A percentile compares a stretch with the other conserved stretches of the same genome.
phyloP scores from a whole-genome alignment of 2,888 invertebrate genomes.

The Thera obeliscata region DNA sequence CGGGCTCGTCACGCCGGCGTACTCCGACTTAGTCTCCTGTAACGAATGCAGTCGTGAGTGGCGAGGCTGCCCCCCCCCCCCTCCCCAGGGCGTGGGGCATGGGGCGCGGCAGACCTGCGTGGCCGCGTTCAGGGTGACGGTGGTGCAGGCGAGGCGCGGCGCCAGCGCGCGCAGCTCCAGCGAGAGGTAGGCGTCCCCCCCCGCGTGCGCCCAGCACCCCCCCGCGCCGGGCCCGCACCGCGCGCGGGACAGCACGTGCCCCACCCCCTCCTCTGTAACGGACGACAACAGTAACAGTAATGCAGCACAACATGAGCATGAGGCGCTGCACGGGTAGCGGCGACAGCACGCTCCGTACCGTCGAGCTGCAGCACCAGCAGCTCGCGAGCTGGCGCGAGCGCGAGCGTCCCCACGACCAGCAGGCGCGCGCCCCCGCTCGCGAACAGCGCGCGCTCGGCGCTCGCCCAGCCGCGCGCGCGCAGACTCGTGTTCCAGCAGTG shows the following conservation, averaged over 20 bases:
- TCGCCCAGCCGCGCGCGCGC: slow-evolving; percentile 52
- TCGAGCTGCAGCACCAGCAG: slow-evolving; percentile 54
- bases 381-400: slow-evolving; percentile 57
- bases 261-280: slow-evolving; percentile 44
- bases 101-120: slow-evolving; percentile 54
- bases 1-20: slow-evolving; percentile 63
- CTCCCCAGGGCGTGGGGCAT: no score
- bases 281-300: no score
- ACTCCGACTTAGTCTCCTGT: slow-evolving; percentile 68
- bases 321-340: no score
- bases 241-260: slow-evolving; percentile 52
- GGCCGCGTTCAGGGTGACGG: slow-evolving; percentile 67
- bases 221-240: slow-evolving; percentile 58
- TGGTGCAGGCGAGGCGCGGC: slow-evolving; percentile 56
- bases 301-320: neutral
- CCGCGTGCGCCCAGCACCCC: slow-evolving; percentile 55
- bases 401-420: slow-evolving; percentile 61
- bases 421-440: slow-evolving; percentile 47
- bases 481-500: slow-evolving; percentile 27
- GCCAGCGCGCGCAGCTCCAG: slow-evolving; percentile 59
- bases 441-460: slow-evolving; percentile 50
- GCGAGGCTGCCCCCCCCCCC: no score
- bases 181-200: slow-evolving; percentile 58
- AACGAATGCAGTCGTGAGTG: neutral
- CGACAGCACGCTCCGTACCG: slow-evolving; percentile 36